Conservation (phyloP, 2,113 vertebrate genomes). For the Dromas ardeola region DNA sequence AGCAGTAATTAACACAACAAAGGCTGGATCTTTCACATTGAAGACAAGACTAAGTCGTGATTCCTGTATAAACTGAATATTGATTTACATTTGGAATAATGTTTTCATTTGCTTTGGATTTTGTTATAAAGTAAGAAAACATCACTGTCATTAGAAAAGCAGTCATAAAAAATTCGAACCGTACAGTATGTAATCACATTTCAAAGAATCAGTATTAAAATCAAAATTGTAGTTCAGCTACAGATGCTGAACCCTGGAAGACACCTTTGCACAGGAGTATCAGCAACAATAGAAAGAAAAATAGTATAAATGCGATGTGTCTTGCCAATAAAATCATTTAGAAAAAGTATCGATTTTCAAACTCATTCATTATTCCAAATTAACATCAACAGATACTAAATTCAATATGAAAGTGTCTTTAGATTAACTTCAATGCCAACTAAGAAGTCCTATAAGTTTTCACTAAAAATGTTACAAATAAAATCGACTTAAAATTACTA, state of each 20-base stretch:
- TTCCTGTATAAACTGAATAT: constrained; percentile 67
- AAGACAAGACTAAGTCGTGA: constrained; percentile 28
- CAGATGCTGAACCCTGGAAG: constrained; percentile 69
- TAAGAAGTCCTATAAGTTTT: constrained; percentile 40
- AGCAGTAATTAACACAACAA: constrained; percentile 73
- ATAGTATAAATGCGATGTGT: constrained; percentile 2
- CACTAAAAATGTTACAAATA: constrained; percentile 63
- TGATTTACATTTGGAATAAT: constrained; percentile 55
- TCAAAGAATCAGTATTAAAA: constrained; percentile 72
- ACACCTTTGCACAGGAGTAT: constrained; percentile 51
- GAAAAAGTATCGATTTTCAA: constrained; percentile 54
- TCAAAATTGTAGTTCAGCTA: constrained; percentile 64
- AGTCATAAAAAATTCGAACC: constrained; percentile 74
- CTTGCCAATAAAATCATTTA: constrained; percentile 40
- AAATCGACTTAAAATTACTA: constrained; percentile 44
- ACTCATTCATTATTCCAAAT: constrained; percentile 35
- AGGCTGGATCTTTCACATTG: constrained; percentile 72
- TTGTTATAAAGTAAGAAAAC: constrained; percentile 73
- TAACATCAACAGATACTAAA: constrained; percentile 40
- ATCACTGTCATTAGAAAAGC: constrained; percentile 71
- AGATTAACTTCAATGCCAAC: constrained; percentile 32
- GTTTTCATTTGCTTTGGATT: constrained; percentile 68
- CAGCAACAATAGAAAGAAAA: constrained; percentile 57
- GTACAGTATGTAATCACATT: constrained; percentile 59
- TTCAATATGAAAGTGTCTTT: constrained; percentile 45